Evolutionary conservation across 2,888 invertebrate genomes (phyloP), one percentile per base, ranked within the genome.

Genomic region (Stenolophus ochropezus): DNA sequence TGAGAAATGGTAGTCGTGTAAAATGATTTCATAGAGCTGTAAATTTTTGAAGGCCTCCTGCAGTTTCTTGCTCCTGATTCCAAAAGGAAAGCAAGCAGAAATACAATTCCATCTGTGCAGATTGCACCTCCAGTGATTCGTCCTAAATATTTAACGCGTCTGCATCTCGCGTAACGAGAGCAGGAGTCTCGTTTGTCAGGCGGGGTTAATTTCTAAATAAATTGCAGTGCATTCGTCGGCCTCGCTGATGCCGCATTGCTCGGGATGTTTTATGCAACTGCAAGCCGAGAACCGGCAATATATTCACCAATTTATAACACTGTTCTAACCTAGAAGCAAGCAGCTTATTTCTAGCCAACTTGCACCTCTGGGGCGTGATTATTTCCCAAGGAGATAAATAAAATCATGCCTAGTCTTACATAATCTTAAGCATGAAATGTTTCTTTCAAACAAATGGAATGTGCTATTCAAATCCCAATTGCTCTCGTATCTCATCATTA

Each of bases 271-370:
- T 33, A 69, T 69, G 65, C 65, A 51, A 51, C 51, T 51, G 21
- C 33, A 33, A 69, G 61, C 23, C 14, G 23, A 25, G 25, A 14
- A 14, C 23, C 8, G 16, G 61, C 61, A 61, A 61, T 61, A 61
- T 61, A 69, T 69, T 69, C 65, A 8, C 27, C 65, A 11, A 69
- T 69, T 69, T 69, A 69, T 69, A 69, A 69, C 65, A 21, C 51
- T 8, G 33, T 33, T 42, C 8, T 42, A 42, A 42, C 33, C 11
- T 11, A 56, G 56, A 56, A 14, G 25, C 61, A 14, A 23, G n/a
- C 11, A 0, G 61, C 61, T 61, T 61, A 61, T 61, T 61, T 61
- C 23, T 56, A 42, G 33, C 6, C 33, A 4, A 6, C 18, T 14
- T 14, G 4, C 25, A 69, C 27, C 33, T 69, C 65, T 69, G 18